A percentile compares a stretch with the other conserved stretches of the same genome.
Conservation (phyloP, 1,140 invertebrate genomes). For the Aphaenogaster rudis region DNA sequence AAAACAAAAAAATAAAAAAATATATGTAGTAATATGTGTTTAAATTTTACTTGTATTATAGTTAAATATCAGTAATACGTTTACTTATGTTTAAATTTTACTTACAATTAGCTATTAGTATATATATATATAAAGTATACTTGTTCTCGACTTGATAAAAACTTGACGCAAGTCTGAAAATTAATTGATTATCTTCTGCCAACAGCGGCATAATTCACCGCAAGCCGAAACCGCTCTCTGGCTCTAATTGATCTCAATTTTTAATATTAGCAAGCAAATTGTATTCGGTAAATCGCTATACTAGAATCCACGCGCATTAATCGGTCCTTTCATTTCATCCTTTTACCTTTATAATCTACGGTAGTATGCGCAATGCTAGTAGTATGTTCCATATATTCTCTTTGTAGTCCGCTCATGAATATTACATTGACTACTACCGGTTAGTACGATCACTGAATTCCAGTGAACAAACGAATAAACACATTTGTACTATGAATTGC, state of each 20-base stretch:
- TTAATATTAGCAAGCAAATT: conserved; percentile 16
- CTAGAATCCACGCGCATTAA: conserved; percentile 17
- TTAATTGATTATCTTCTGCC: conserved; percentile 32
- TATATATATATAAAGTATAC: conserved; percentile 8
- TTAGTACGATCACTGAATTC: conserved; percentile 45
- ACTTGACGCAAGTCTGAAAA: conserved; percentile 5
- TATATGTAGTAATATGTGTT: neutral
- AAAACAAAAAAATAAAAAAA: neutral
- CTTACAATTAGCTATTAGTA: neutral
- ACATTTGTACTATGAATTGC: conserved; percentile 9
- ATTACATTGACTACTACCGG: conserved; percentile 46
- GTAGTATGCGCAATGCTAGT: neutral
- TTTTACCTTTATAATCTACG: conserved; percentile 44
- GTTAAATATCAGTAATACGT: neutral
- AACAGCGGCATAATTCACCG: conserved; percentile 11
- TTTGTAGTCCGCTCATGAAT: conserved; percentile 52
- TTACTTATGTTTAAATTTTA: neutral
- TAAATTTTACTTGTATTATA: neutral
- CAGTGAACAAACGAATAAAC: conserved; percentile 35
- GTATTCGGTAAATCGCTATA: conserved; percentile 3
- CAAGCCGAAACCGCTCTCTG: neutral
- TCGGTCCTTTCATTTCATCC: conserved; percentile 33
- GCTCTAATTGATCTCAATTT: conserved; percentile 51
- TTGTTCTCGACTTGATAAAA: neutral
- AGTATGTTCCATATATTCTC: conserved; percentile 35